Percentiles rank a stretch among this genome's conserved stretches.
Conservation (phyloP, 2,797 vertebrate genomes). For the Heteromormyrus szaboi region DNA sequence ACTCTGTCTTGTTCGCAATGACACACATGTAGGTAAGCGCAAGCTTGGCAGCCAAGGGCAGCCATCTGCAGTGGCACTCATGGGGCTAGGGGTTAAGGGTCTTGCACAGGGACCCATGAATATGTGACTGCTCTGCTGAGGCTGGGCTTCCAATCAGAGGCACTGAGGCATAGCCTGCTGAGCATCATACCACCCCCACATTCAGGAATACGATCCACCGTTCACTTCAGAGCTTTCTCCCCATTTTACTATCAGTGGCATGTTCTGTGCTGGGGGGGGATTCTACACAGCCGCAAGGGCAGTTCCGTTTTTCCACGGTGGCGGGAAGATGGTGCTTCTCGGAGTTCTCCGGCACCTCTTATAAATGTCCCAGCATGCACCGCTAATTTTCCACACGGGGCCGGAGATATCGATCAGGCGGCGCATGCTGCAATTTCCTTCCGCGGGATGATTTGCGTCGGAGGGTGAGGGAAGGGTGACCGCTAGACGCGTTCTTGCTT, state of each 20-base stretch:
- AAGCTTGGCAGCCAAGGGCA: neutral
- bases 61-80: neutral
- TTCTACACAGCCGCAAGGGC: no score
- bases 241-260: neutral
- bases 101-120: neutral
- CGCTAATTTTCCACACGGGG: neutral
- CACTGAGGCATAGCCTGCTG: neutral
- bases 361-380: neutral
- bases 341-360: neutral
- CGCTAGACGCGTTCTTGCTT: neutral
- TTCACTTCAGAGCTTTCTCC: neutral
- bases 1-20: neutral
- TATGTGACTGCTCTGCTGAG: neutral
- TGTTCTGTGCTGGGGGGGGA: neutral
- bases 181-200: neutral
- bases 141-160: neutral
- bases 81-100: neutral
- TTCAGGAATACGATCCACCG: neutral
- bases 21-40: neutral
- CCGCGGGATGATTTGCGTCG: neutral
- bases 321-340: neutral
- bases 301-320: neutral
- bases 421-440: neutral
- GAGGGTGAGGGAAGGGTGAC: neutral
- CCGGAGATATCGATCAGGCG: neutral